Base-by-base conservation (phyloP, 1,140 invertebrate species). In the Pachyrhynchus sulphureomaculatus region DNA sequence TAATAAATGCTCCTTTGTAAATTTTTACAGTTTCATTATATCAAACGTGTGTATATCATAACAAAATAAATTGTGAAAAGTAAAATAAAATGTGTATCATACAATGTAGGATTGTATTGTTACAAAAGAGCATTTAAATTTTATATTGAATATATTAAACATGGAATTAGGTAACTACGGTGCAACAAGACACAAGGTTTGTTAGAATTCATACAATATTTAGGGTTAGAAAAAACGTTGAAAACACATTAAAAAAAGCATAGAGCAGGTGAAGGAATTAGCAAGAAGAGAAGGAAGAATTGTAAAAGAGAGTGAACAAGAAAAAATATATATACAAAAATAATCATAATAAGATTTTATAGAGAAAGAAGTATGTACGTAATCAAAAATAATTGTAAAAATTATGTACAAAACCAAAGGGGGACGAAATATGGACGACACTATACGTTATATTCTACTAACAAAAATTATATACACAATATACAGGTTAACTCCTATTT, bases 401-500 rank as follows among this genome's bases (percentile, higher is more conserved):
- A 29, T 9, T 29, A 29, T 29, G 26, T 20, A 51, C 29, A 42
- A 55, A 55, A 23, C 18, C 12, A 42, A 41, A 36, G 23, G 52
- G 37, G 23, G 17, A 44, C 20, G 12, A 33, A 12, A 36, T 33
- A 48, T 48, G 23, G 26, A 29, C 26, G 26, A 17, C 21, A 36
- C 13, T 37, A 53, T 37, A 41, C 45, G 36, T 18, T 17, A 13
- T 13, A 9, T 21, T 59, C 66, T 65, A 68, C 55, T 47, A 8
- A 72, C 68, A 72, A 70, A 71, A 71, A 68, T 69, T 54, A 54
- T 68, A 67, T 72, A 70, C 67, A 70, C 67, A 72, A 67, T 71
- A 65, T 68, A 70, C 65, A 68, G 65, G 62, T 63, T 48, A 32
- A 23, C 66, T 68, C 66, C 68, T 68, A 69, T 61, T 34, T 71